A percentile compares a stretch with the other conserved stretches of the same genome.
phyloP scores from a whole-genome alignment of 2,888 invertebrate genomes.

The Ornithoptera alexandrae region DNA sequence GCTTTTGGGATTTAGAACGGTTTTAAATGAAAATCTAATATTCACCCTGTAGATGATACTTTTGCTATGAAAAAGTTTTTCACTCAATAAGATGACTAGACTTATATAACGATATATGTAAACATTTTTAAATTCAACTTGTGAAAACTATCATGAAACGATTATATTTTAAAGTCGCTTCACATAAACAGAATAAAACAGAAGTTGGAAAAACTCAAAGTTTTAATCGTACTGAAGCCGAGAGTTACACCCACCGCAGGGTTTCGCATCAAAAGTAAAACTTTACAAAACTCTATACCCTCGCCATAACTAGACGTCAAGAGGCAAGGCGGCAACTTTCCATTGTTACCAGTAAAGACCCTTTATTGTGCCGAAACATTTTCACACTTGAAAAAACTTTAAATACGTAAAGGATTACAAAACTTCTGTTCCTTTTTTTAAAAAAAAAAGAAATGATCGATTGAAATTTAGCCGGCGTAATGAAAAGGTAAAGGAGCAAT shows the following conservation, averaged over 20 bases:
- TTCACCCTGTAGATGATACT: slow-evolving; percentile 8
- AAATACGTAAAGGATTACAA: slow-evolving; percentile 38
- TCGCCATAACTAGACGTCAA: slow-evolving; percentile 56
- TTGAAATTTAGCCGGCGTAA: slow-evolving; percentile 58
- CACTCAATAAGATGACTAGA: not conserved
- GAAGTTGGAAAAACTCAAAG: slow-evolving; percentile 2
- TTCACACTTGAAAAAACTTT: slow-evolving; percentile 44
- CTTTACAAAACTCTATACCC: slow-evolving; percentile 34
- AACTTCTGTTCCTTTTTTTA: slow-evolving; percentile 37
- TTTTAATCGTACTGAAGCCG: slow-evolving; percentile 37
- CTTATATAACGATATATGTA: rapidly evolving
- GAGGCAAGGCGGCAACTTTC: slow-evolving; percentile 59
- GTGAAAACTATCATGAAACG: not conserved
- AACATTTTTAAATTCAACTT: not conserved
- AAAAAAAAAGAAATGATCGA: slow-evolving; percentile 37
- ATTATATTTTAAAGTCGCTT: slow-evolving; percentile 9
- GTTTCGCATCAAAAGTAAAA: slow-evolving; percentile 39
- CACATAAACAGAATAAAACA: slow-evolving; percentile 16
- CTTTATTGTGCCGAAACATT: slow-evolving; percentile 50
- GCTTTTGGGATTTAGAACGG: slow-evolving; percentile 25
- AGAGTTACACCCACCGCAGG: slow-evolving; percentile 38
- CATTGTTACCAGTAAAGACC: slow-evolving; percentile 50
- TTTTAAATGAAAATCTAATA: slow-evolving; percentile 26
- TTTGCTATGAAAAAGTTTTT: not conserved
- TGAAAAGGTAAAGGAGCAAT: slow-evolving; percentile 73